Evolutionary conservation across 2,113 vertebrate genomes (phyloP).

Genomic region (Hypocryptadius cinnamomeus): DNA sequence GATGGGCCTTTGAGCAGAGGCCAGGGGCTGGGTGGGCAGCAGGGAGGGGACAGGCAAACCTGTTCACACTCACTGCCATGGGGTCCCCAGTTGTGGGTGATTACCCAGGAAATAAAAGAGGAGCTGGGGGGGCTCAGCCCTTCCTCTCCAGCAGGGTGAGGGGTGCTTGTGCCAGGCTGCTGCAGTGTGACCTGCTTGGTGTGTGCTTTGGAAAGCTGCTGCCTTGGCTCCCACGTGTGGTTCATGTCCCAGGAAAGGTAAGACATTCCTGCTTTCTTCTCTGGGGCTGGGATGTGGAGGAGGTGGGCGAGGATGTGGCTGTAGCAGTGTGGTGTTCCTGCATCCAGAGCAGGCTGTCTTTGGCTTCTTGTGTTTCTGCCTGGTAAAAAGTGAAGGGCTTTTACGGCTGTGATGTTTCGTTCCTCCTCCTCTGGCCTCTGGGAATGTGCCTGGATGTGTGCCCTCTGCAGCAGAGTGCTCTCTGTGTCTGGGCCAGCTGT

Average conservation of each 20-base stretch:
- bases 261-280: neutral
- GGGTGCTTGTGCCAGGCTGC: neutral
- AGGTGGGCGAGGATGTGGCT: neutral
- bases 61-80: neutral
- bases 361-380: neutral
- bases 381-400: rapidly evolving
- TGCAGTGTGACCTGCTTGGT: rapidly evolving
- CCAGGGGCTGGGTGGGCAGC: neutral
- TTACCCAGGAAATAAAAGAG: neutral
- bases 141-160: rapidly evolving
- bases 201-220: neutral
- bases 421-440: neutral
- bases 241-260: neutral
- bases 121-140: rapidly evolving
- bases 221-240: rapidly evolving
- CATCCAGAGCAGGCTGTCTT: rapidly evolving
- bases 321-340: neutral
- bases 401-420: neutral
- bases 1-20: neutral
- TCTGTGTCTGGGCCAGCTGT: neutral
- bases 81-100: rapidly evolving
- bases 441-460: neutral
- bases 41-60: neutral
- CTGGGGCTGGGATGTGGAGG: neutral
- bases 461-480: neutral